Conservation (phyloP, 2,888 invertebrate species). For the Amblyjoppa proteus region DNA sequence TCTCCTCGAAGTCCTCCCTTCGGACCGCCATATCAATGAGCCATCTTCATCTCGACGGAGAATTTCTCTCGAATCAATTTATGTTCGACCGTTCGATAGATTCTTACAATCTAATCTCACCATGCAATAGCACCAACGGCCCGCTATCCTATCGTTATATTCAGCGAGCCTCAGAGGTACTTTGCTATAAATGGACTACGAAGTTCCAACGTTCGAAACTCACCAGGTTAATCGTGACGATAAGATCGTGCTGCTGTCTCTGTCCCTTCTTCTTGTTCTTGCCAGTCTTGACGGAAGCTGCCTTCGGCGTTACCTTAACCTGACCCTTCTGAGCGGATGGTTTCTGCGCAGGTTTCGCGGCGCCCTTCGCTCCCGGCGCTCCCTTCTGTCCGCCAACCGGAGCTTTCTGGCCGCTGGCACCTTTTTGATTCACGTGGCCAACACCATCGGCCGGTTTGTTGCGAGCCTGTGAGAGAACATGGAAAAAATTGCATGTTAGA, state of each 20-base stretch:
- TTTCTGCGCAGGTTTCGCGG: constrained; percentile 89
- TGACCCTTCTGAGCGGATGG: constrained; percentile 91
- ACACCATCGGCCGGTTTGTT: constrained; percentile 93
- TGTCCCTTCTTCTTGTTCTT: constrained; percentile 92
- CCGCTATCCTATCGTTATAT: not conserved
- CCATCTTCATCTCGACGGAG: constrained; percentile 16
- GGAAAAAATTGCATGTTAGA: constrained; percentile 20
- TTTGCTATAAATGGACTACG: not conserved
- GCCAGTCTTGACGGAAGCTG: constrained; percentile 87
- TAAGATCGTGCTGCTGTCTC: constrained; percentile 92
- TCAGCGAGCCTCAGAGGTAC: not conserved
- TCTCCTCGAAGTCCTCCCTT: not conserved
- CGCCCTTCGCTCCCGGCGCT: constrained; percentile 86
- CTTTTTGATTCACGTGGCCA: constrained; percentile 91
- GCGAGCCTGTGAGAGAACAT: constrained; percentile 88
- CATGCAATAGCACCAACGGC: not conserved
- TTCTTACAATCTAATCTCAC: constrained; percentile 31
- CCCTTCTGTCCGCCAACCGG: constrained; percentile 88
- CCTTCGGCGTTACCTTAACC: constrained; percentile 86
- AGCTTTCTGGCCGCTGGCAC: constrained; percentile 89
- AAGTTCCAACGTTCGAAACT: constrained; percentile 81
- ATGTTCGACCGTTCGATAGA: not conserved
- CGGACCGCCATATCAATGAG: constrained; percentile 22
- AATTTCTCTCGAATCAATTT: constrained; percentile 9
- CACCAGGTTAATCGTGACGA: constrained; percentile 93